Evolutionary conservation across 2,888 invertebrate species (phyloP).

Genomic region (Thumatha senex): DNA sequence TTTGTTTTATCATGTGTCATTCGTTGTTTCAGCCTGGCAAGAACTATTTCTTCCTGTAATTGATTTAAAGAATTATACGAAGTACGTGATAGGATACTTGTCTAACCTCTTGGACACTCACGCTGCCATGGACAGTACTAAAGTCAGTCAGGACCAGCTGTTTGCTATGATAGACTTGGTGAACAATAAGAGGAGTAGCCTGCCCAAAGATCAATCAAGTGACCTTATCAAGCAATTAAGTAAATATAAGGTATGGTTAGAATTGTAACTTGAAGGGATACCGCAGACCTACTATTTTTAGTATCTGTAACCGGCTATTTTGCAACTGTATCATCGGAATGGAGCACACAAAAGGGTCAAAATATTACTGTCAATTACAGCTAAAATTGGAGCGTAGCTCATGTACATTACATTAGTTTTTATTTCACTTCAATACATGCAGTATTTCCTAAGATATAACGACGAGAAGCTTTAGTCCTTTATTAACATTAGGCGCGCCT

Average conservation of each 20-base stretch:
- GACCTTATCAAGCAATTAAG: slow-evolving; percentile 80
- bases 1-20: no score
- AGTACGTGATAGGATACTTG: slow-evolving; percentile 86
- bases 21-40: slow-evolving; percentile 86
- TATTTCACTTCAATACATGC: no score
- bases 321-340: no score
- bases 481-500: no score
- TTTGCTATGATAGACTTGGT: slow-evolving; percentile 84
- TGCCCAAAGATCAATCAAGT: slow-evolving; percentile 81
- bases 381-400: no score
- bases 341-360: no score
- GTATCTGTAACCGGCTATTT: neutral
- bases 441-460: no score
- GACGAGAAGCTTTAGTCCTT: no score
- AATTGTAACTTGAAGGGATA: neutral
- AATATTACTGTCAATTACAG: no score
- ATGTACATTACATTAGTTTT: no score
- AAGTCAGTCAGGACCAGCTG: slow-evolving; percentile 81
- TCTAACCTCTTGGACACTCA: slow-evolving; percentile 75
- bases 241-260: slow-evolving; percentile 78
- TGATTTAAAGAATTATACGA: slow-evolving; percentile 87
- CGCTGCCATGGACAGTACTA: slow-evolving; percentile 59
- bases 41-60: slow-evolving; percentile 89
- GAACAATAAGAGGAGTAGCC: slow-evolving; percentile 81
- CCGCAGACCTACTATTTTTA: no score